These are phyloP conservation scores for Rallus crepitans DNA, from an alignment of 2,797 vertebrate species.

Conservation along the genomic window DNA sequence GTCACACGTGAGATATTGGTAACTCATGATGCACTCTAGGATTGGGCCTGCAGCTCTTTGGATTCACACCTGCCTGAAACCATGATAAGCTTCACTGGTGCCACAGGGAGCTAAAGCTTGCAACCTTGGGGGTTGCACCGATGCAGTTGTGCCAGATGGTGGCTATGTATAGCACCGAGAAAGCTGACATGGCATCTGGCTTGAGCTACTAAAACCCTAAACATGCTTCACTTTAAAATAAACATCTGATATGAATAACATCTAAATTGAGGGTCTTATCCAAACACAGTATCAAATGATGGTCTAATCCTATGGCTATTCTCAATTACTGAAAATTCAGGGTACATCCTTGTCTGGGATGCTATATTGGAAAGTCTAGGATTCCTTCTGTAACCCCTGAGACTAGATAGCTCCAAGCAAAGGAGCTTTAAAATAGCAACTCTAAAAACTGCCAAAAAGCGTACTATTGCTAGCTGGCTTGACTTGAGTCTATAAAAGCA, in stretches of 20 bases:
- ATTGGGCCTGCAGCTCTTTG: background rate
- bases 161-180: conserved; percentile 39
- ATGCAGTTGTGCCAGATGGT: conserved; percentile 31
- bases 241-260: conserved; percentile 31
- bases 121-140: background rate
- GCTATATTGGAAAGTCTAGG: conserved; percentile 17
- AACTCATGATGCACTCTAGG: background rate
- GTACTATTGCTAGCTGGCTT: conserved; percentile 14
- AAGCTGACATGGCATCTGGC: background rate
- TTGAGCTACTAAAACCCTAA: conserved; percentile 32
- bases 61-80: background rate
- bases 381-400: conserved; percentile 48
- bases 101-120: background rate
- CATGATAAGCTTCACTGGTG: background rate
- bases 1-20: background rate
- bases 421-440: conserved; percentile 47
- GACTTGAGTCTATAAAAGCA: conserved; percentile 43
- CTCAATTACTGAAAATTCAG: conserved; percentile 38
- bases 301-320: conserved; percentile 45
- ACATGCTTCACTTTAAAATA: conserved; percentile 56
- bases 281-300: conserved; percentile 58
- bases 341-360: conserved; percentile 19
- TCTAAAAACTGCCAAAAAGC: conserved; percentile 37
- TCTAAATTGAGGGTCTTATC: conserved; percentile 50
- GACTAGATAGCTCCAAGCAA: conserved; percentile 49